phyloP scores from a whole-genome alignment of 2,797 vertebrate genomes.

The Hephaestus fuliginosus region DNA sequence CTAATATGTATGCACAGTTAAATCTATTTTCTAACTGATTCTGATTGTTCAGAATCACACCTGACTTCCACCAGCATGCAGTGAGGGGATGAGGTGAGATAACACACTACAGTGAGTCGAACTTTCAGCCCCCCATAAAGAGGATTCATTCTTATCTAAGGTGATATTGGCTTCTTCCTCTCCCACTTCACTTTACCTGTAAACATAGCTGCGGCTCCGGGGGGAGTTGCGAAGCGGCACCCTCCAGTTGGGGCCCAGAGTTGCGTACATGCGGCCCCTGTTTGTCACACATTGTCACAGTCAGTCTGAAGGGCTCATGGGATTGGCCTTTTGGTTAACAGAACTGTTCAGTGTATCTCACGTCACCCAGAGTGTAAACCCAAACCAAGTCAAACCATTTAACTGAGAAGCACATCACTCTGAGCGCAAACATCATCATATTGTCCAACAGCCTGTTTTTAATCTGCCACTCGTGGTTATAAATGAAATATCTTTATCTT shows the following conservation, averaged over 20 bases:
- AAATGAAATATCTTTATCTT: neutral
- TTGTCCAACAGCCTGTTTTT: neutral
- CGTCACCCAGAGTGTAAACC: neutral
- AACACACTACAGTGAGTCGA: neutral
- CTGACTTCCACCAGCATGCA: conserved; percentile 21
- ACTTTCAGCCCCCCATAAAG: neutral
- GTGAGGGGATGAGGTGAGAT: conserved; percentile 22
- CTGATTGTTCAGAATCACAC: neutral
- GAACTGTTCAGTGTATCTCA: neutral
- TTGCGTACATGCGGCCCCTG: conserved; percentile 97
- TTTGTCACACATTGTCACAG: conserved; percentile 82
- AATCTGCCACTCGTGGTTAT: neutral
- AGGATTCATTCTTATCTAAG: neutral
- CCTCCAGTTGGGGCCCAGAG: conserved; percentile 97
- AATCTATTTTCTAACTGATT: neutral
- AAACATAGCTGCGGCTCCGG: conserved; percentile 92
- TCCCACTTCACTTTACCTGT: conserved; percentile 87
- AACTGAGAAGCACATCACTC: neutral
- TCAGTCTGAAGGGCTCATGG: conserved; percentile 44
- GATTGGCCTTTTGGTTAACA: conserved; percentile 9
- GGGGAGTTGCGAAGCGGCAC: conserved; percentile 93
- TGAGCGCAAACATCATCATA: neutral
- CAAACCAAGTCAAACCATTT: conserved; percentile 1
- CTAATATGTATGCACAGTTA: neutral
- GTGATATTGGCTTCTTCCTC: neutral